These are phyloP conservation scores for Oedothorax gibbosus DNA, from an alignment of 1,140 invertebrate species.

Conservation along the genomic window DNA sequence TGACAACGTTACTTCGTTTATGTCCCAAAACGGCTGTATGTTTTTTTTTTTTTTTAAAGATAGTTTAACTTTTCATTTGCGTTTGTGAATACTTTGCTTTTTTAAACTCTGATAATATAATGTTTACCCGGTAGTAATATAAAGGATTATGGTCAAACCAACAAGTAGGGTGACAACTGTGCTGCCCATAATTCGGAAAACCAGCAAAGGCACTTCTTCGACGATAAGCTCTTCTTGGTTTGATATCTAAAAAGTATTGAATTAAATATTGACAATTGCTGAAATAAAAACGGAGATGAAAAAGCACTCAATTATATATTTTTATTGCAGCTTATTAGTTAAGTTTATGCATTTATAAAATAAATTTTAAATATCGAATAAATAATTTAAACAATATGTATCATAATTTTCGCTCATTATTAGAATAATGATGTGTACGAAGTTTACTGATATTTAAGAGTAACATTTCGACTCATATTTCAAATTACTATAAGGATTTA, in stretches of 20 bases:
- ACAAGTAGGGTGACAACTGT: slow-evolving; percentile 44
- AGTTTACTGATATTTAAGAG: too few species aligned
- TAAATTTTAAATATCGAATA: too few species aligned
- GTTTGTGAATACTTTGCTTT: neutral
- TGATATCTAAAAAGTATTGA: slow-evolving; percentile 11
- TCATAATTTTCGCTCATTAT: too few species aligned
- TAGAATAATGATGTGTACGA: too few species aligned
- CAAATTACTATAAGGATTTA: too few species aligned
- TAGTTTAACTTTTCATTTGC: neutral
- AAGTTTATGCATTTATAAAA: too few species aligned
- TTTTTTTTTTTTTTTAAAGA: neutral
- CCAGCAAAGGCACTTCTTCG: slow-evolving; percentile 41
- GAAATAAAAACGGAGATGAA: neutral
- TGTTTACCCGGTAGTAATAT: slow-evolving; percentile 42
- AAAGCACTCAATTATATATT: neutral
- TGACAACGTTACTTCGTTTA: too few species aligned
- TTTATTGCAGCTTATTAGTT: too few species aligned
- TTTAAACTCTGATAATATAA: neutral
- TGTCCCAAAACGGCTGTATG: neutral
- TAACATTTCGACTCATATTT: too few species aligned
- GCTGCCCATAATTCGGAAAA: slow-evolving; percentile 47
- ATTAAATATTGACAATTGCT: neutral
- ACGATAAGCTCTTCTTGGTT: slow-evolving; percentile 20
- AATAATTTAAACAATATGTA: too few species aligned
- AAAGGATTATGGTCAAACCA: slow-evolving; percentile 51